Evolutionary conservation across 2,797 vertebrate species (phyloP).

Genomic region (Oreochromis mossambicus): DNA sequence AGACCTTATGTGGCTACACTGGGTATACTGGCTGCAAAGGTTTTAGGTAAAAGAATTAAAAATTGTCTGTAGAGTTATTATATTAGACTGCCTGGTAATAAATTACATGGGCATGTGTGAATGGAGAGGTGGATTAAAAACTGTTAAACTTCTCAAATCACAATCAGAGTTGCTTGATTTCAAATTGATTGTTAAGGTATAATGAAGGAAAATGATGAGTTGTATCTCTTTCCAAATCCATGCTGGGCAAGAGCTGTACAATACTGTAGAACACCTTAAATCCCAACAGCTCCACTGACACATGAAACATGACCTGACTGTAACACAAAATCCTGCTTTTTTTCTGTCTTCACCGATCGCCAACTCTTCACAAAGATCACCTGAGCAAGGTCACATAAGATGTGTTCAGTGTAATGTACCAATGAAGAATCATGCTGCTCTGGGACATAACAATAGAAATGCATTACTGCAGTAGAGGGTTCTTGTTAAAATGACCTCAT

Average conservation of each 20-base stretch:
- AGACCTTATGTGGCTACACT: neutral
- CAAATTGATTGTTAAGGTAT: neutral
- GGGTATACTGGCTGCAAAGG: neutral
- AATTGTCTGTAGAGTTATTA: neutral
- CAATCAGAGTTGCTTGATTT: neutral
- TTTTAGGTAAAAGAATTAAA: neutral
- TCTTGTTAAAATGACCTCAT: neutral
- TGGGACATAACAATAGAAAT: neutral
- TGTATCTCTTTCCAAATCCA: neutral
- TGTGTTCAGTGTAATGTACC: neutral
- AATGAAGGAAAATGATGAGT: neutral
- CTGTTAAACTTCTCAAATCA: neutral
- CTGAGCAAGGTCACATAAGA: constrained; percentile 1
- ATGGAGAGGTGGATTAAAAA: neutral
- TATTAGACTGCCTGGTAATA: neutral
- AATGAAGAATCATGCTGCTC: neutral
- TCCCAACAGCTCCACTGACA: neutral
- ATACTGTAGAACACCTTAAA: neutral
- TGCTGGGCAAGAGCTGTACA: neutral
- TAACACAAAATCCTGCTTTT: neutral
- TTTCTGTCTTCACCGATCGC: neutral
- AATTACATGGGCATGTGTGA: neutral
- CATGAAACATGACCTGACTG: neutral
- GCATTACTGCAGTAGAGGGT: neutral
- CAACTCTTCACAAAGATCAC: neutral